Evolutionary conservation across 2,113 vertebrate species (phyloP), one percentile per base, ranked within the genome.

Genomic region (Mugil cephalus): DNA sequence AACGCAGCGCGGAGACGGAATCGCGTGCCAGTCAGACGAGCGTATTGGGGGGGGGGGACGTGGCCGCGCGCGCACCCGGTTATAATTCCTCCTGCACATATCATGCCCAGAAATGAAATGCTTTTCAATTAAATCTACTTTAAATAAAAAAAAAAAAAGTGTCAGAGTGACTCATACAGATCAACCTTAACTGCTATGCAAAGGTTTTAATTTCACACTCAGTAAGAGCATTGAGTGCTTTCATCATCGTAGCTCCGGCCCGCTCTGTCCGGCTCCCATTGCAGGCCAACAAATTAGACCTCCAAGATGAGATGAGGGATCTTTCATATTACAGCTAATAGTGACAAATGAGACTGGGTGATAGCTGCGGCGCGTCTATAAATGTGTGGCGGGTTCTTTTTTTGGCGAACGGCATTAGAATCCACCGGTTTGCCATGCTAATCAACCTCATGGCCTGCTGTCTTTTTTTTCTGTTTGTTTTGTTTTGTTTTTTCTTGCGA

Each of bases 271-370:
- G 1, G 74, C 84, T 87, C 64, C 82, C 77, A 75, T 60, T 72
- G 79, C 87, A 85, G 71, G 80, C 65, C 82, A 93, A 85, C 88
- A 91, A 91, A 93, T 91, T 90, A 90, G 90, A 89, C 78, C 83
- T 85, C 79, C 74, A 76, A 85, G 77, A 76, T 69, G 74, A 84
- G 82, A 93, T 84, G 77, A 89, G 92, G 94, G 92, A 92, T 85
- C 5, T 69, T 91, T 87, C 76, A 88, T 63, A 76, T 70, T 82
- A 30, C 66, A 68, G 77, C 52, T 91, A 94, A 93, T 92, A 74
- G 88, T 78, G 82, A 94, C 83, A 94, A 95, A 93, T 87, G 72
- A 43, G 15, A n/a, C 46, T 74, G 76, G 83, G 76, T 80, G 84
- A 90, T 78, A 48, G 88, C 18, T 54, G 11, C 64, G 67, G 40